Percentiles rank a stretch among this genome's conserved stretches.
These are phyloP conservation scores for Watsonalla binaria DNA, from an alignment of 2,888 invertebrate genomes.

Conservation along the genomic window DNA sequence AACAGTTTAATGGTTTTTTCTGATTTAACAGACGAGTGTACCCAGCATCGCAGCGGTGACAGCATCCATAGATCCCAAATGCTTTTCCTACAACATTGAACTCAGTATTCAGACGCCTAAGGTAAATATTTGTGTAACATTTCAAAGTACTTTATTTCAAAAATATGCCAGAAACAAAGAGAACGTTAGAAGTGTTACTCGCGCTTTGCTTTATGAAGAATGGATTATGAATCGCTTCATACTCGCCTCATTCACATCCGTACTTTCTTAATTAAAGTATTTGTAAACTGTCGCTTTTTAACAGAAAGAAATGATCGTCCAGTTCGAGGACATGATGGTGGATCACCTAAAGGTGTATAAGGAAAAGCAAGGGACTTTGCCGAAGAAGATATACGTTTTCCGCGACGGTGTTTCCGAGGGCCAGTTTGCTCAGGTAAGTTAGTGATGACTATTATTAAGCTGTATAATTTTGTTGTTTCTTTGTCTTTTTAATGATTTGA, in stretches of 20 bases:
- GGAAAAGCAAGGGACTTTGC: constrained; percentile 62
- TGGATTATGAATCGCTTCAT: too few relatives aligned
- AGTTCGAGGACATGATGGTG: constrained; percentile 83
- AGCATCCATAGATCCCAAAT: constrained; percentile 83
- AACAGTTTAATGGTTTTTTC: neutral
- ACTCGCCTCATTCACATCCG: too few relatives aligned
- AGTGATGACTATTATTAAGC: neutral
- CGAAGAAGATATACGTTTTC: constrained; percentile 84
- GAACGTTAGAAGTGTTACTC: too few relatives aligned
- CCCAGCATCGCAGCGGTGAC: constrained; percentile 87
- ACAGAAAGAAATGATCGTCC: constrained; percentile 85
- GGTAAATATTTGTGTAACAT: constrained; percentile 28
- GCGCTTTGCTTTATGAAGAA: too few relatives aligned
- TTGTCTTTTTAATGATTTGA: too few relatives aligned
- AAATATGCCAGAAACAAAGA: too few relatives aligned
- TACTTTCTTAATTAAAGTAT: neutral
- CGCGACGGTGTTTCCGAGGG: constrained; percentile 94
- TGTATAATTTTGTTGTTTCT: neutral
- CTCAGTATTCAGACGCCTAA: constrained; percentile 87
- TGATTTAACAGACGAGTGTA: constrained; percentile 56
- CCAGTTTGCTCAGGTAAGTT: constrained; percentile 82
- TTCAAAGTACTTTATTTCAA: neutral
- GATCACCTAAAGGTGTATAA: constrained; percentile 82
- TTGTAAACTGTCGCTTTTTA: constrained; percentile 7
- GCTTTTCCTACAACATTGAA: constrained; percentile 85